Percentiles rank a stretch among this genome's conserved stretches.
Evolutionary conservation across 2,888 invertebrate species (phyloP).

Genomic region (Standfussiana lucernea): DNA sequence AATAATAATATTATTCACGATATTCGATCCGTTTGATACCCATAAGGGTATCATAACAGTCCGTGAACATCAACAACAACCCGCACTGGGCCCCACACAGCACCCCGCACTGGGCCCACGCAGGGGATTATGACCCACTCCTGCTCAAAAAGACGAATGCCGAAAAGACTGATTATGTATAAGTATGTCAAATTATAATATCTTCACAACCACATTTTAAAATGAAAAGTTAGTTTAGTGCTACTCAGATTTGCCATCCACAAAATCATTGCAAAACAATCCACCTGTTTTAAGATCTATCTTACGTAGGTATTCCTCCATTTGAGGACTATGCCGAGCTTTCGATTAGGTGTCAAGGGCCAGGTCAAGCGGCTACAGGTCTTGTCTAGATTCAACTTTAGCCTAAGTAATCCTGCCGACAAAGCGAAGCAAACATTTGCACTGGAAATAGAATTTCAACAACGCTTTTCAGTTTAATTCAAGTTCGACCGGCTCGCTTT

Average conservation of each 20-base stretch:
- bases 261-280: neutral
- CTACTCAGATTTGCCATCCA: neutral
- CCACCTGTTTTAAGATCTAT: neutral
- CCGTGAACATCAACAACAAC: neutral
- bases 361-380: conserved; percentile 41
- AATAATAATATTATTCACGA: too few species aligned
- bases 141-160: neutral
- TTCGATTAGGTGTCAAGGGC: conserved; percentile 58
- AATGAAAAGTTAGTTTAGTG: neutral
- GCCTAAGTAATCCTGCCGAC: conserved; percentile 57
- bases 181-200: neutral
- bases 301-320: conserved; percentile 23
- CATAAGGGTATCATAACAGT: neutral
- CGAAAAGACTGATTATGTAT: neutral
- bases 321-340: conserved; percentile 44
- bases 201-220: neutral
- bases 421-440: conserved; percentile 64
- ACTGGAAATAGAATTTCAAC: conserved; percentile 66
- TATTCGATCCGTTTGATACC: too few species aligned
- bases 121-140: neutral
- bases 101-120: neutral
- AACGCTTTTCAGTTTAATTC: conserved; percentile 55
- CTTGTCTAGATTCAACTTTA: conserved; percentile 46
- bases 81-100: neutral
- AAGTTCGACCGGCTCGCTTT: conserved; percentile 47